Conservation (phyloP, 1,140 invertebrate genomes). For the Tetragonula clypearis region DNA sequence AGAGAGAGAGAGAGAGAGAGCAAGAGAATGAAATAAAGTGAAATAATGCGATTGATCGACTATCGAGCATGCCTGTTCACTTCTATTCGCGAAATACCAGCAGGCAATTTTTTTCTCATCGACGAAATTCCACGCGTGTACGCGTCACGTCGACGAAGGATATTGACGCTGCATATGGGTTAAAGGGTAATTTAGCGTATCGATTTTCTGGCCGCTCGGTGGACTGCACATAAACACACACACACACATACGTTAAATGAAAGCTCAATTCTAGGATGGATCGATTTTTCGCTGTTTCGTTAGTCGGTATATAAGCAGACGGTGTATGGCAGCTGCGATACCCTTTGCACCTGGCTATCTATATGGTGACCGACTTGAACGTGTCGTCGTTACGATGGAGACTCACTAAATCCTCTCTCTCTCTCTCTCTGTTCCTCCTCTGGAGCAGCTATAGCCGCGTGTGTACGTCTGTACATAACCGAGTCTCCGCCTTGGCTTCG, state of each 20-base stretch:
- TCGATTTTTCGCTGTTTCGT: constrained; percentile 62
- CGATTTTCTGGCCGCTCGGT: background rate
- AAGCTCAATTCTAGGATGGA: constrained; percentile 45
- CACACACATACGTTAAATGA: background rate
- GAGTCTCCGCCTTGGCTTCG: constrained; percentile 44
- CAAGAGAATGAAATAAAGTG: background rate
- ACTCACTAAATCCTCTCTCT: constrained; percentile 4
- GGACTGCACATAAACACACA: background rate
- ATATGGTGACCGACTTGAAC: constrained; percentile 18
- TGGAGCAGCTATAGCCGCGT: constrained; percentile 15
- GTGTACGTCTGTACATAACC: background rate
- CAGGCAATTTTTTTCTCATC: background rate
- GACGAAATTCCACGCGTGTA: background rate
- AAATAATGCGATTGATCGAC: background rate
- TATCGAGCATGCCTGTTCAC: background rate
- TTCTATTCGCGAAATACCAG: background rate
- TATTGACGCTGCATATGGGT: constrained; percentile 21
- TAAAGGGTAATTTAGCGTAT: constrained; percentile 38
- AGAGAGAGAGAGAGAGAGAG: background rate
- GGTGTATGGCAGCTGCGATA: constrained; percentile 52
- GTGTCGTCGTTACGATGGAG: constrained; percentile 29
- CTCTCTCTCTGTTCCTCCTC: constrained; percentile 9
- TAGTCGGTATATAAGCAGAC: constrained; percentile 37
- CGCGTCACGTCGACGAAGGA: background rate
- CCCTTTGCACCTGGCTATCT: constrained; percentile 60